Evolutionary conservation across 1,140 invertebrate species (phyloP).

Genomic region (Leptopilina clavipes): DNA sequence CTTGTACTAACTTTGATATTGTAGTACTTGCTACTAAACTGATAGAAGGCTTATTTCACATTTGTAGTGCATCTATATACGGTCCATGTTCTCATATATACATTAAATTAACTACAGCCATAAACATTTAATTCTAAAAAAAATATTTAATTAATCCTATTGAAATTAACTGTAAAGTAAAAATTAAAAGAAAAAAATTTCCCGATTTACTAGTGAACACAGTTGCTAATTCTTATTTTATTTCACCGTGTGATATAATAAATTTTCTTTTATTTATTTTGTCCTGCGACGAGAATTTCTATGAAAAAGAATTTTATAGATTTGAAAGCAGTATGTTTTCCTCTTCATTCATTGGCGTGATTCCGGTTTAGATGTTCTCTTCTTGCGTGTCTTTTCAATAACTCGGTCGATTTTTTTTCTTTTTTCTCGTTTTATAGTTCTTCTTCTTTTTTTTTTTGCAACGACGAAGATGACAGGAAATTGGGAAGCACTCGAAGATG

Average conservation of each 20-base stretch:
- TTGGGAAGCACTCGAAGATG: conserved; percentile 17
- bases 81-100: neutral
- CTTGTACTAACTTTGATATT: conserved; percentile 18
- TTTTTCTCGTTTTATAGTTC: too few relatives aligned
- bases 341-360: conserved; percentile 18
- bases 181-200: too few relatives aligned
- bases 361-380: conserved; percentile 15
- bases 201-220: neutral
- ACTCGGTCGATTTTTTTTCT: neutral
- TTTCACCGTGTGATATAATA: neutral
- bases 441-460: too few relatives aligned
- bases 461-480: conserved; percentile 1
- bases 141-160: too few relatives aligned
- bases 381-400: conserved; percentile 27
- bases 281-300: neutral
- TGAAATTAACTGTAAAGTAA: neutral
- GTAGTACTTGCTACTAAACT: conserved; percentile 6
- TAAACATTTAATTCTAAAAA: neutral
- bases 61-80: neutral
- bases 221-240: neutral
- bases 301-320: conserved; percentile 4
- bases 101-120: neutral
- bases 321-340: conserved; percentile 18
- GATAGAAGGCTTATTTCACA: conserved; percentile 1
- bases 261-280: conserved; percentile 18